Base-by-base conservation (phyloP, 2,113 vertebrate genomes). In the Anseranas semipalmata region DNA sequence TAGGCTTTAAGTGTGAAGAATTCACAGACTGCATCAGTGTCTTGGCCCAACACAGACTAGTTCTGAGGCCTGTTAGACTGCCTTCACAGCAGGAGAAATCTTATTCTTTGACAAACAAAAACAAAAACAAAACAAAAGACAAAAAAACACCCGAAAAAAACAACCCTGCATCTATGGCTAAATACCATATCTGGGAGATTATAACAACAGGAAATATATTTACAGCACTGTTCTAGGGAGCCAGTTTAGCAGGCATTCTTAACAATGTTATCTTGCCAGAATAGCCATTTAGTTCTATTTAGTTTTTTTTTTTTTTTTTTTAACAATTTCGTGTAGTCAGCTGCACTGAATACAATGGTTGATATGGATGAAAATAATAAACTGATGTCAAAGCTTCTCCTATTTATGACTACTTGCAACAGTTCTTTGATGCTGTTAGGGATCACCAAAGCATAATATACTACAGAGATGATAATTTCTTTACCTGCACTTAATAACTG, bases 161-260 rank as follows among this genome's bases (percentile, higher is more conserved):
- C 48, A 50, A 50, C 24, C 22, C 48, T 65, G 35, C 35, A 41
- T 59, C 71, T 66, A 15, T 75, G 25, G 53, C 60, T 88, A 86
- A 96, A 91, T 72, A 62, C 24, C 20, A 0, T 81, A 75, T 65
- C 33, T 89, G 25, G 32, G 46, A 87, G 74, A 82, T 85, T 93
- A 45, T 37, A 94, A 77, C 70, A 93, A 75, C 65, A 94, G n/a
- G 62, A 89, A 96, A 86, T 87, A 50, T 43, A 95, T 80, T 76
- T 95, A 82, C 25, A 62, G 63, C 30, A 48, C 25, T 90, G 39
- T 45, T 94, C 74, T 62, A 92, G 37, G 39, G 30, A 66, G 28
- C 43, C 90, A 91, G 88, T 85, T 89, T 83, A 90, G 43, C 39
- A 74, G 46, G 66, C n/a, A 58, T 76, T 90, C 46, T 73, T 71